These are phyloP conservation scores for Coelogynopora nodosa DNA, from an alignment of 2,888 invertebrate species.

Conservation along the genomic window DNA sequence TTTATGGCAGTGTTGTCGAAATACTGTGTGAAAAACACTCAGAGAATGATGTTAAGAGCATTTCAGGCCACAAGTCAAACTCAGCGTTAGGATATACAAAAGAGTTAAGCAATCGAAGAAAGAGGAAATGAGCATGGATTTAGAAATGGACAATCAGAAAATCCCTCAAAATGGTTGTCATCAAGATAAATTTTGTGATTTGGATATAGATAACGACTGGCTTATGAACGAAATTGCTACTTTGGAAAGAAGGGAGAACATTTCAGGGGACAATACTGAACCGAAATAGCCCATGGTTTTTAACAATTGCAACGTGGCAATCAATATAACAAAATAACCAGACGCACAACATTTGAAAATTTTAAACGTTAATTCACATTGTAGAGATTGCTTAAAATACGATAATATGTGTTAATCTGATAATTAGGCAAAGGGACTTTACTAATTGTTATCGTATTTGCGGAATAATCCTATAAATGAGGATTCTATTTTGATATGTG, in stretches of 20 bases:
- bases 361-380: background rate
- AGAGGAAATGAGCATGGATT: background rate
- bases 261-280: slow-evolving; percentile 2
- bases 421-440: too few relatives aligned
- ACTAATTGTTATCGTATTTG: too few relatives aligned
- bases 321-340: slow-evolving; percentile 12
- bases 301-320: slow-evolving; percentile 1
- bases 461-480: too few relatives aligned
- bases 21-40: background rate
- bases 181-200: too few relatives aligned
- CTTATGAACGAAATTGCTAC: slow-evolving; percentile 6
- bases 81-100: slow-evolving; percentile 19
- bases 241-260: slow-evolving; percentile 24
- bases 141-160: background rate
- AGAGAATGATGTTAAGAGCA: slow-evolving; percentile 22
- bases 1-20: background rate
- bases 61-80: slow-evolving; percentile 25
- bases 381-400: too few relatives aligned
- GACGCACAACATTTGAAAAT: background rate
- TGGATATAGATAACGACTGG: slow-evolving; percentile 1
- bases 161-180: slow-evolving; percentile 31
- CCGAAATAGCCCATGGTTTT: slow-evolving; percentile 17
- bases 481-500: too few relatives aligned
- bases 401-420: too few relatives aligned
- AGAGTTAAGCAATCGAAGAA: background rate